Evolutionary conservation across 1,140 invertebrate genomes (phyloP).

Genomic region (Periplaneta americana): DNA sequence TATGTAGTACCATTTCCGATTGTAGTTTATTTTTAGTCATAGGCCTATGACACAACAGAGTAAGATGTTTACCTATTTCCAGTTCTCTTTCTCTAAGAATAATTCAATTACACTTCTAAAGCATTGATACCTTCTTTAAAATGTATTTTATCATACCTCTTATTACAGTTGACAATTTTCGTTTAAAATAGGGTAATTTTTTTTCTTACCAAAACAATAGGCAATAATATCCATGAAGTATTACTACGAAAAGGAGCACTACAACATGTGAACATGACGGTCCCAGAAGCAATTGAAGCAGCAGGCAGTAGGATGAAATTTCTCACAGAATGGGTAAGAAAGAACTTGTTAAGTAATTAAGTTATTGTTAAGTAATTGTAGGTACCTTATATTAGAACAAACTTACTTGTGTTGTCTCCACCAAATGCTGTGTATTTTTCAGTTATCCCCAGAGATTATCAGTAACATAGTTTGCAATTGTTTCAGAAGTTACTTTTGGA

Average conservation of each 20-base stretch:
- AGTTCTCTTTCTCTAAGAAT: neutral
- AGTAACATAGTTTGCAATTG: neutral
- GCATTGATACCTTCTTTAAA: neutral
- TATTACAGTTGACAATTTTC: neutral
- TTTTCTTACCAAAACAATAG: neutral
- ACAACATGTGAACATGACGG: constrained; percentile 16
- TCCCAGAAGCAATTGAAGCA: constrained; percentile 16
- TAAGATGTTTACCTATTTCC: neutral
- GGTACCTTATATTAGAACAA: no score
- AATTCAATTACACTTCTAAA: neutral
- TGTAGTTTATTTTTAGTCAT: no score
- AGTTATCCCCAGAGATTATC: neutral
- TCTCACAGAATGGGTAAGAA: constrained; percentile 10
- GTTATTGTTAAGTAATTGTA: neutral
- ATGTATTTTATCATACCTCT: neutral
- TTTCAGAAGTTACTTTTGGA: no score
- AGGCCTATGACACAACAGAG: neutral
- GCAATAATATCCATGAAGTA: constrained; percentile 10
- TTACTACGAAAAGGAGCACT: constrained; percentile 4
- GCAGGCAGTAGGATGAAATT: constrained; percentile 7
- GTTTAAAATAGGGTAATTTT: neutral
- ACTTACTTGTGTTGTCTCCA: no score
- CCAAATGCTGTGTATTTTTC: no score
- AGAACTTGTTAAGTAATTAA: neutral
- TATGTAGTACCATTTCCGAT: neutral